A percentile compares a stretch with the other conserved stretches of the same genome.
Conservation (phyloP, 2,888 invertebrate species). For the Spisula solida region DNA sequence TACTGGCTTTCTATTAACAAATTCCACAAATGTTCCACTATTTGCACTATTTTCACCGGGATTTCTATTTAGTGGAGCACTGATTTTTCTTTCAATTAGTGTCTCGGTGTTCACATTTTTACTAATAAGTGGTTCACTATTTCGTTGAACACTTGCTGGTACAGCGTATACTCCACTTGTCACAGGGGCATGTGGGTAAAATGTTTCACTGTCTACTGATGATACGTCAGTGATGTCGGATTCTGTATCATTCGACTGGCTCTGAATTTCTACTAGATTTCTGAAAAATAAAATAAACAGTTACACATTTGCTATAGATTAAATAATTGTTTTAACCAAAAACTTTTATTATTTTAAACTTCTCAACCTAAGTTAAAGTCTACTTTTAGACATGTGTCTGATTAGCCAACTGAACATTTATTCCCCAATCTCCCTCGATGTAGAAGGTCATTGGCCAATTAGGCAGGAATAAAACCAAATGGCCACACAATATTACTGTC, state of each 20-base stretch:
- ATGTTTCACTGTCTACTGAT: slow-evolving; percentile 41
- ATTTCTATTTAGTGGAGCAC: slow-evolving; percentile 42
- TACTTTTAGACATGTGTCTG: too few species aligned
- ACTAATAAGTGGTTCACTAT: slow-evolving; percentile 36
- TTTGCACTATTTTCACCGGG: neutral
- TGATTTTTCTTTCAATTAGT: slow-evolving; percentile 23
- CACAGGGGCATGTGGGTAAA: slow-evolving; percentile 27
- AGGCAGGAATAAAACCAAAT: too few species aligned
- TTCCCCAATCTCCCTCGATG: too few species aligned
- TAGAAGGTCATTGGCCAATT: too few species aligned
- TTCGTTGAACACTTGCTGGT: slow-evolving; percentile 27
- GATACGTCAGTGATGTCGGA: slow-evolving; percentile 65
- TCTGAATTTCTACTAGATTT: neutral
- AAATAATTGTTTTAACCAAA: neutral
- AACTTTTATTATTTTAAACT: too few species aligned
- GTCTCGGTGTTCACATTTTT: neutral
- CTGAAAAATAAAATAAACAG: slow-evolving; percentile 11
- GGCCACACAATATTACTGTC: too few species aligned
- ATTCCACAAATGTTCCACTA: neutral
- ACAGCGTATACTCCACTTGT: slow-evolving; percentile 6
- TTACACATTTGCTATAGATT: neutral
- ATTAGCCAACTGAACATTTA: too few species aligned
- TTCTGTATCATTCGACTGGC: slow-evolving; percentile 57
- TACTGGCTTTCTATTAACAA: slow-evolving; percentile 27
- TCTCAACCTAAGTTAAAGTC: too few species aligned